Percentiles rank a stretch among this genome's conserved stretches.
Conservation (phyloP, 1,140 invertebrate genomes). For the Tetraneura akinire region DNA sequence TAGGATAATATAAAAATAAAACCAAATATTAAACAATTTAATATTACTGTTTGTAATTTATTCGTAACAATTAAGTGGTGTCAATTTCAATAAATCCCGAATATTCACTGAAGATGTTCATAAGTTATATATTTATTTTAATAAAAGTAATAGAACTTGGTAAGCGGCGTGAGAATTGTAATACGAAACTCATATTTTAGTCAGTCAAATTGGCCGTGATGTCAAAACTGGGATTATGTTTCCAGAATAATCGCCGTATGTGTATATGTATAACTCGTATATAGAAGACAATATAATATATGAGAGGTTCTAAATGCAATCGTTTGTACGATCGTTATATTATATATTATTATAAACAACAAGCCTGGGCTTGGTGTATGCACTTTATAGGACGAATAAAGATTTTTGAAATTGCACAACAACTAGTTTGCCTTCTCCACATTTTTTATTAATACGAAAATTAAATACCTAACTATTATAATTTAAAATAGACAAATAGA, state of each 20-base stretch:
- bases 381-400: no score
- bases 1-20: no score
- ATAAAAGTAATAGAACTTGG: background rate
- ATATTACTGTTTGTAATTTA: no score
- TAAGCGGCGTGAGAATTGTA: background rate
- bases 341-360: background rate
- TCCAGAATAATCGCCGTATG: background rate
- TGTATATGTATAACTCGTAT: no score
- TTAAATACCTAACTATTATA: no score
- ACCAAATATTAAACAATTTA: no score
- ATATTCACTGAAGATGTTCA: background rate
- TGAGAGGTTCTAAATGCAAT: background rate
- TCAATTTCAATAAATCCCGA: background rate
- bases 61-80: no score
- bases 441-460: no score
- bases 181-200: constrained; percentile 2
- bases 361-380: background rate
- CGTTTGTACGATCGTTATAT: background rate
- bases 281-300: background rate
- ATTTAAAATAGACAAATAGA: no score
- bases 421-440: background rate
- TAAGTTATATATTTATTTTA: background rate
- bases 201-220: background rate
- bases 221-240: background rate
- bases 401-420: background rate